phyloP scores from a whole-genome alignment of 2,113 vertebrate genomes.

The Otis tarda region DNA sequence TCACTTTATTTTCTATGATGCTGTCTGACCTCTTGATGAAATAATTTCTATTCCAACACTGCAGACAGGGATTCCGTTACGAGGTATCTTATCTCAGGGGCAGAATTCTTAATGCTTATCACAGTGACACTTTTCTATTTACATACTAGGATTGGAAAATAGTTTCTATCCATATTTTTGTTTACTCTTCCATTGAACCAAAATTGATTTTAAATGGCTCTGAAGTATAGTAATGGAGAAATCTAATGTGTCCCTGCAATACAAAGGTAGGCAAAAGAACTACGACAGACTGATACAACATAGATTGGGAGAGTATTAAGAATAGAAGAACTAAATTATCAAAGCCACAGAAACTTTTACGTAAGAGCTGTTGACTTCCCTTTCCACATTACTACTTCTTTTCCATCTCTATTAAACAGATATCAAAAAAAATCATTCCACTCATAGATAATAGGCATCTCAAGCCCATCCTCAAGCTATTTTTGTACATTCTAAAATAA shows the following conservation, averaged over 20 bases:
- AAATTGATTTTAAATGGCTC: slow-evolving; percentile 20
- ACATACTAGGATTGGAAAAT: slow-evolving; percentile 34
- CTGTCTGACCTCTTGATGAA: neutral
- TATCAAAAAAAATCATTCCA: neutral
- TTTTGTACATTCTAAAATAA: neutral
- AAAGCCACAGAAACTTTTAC: neutral
- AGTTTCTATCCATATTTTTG: slow-evolving; percentile 24
- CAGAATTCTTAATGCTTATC: neutral
- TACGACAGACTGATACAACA: neutral
- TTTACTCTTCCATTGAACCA: slow-evolving; percentile 18
- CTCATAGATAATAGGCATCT: neutral
- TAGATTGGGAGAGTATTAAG: neutral
- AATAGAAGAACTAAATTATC: neutral
- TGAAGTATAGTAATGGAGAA: neutral
- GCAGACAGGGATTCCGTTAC: neutral
- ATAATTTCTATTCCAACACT: neutral
- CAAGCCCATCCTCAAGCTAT: neutral
- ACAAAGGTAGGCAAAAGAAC: neutral
- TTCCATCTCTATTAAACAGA: neutral
- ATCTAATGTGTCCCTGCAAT: neutral
- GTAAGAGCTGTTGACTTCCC: neutral
- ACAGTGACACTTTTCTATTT: slow-evolving; percentile 37
- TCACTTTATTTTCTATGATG: neutral
- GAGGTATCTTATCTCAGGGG: slow-evolving; percentile 2
- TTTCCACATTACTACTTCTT: neutral